These are phyloP conservation scores for Chirona hameri DNA, from an alignment of 2,888 invertebrate genomes.

Conservation along the genomic window DNA sequence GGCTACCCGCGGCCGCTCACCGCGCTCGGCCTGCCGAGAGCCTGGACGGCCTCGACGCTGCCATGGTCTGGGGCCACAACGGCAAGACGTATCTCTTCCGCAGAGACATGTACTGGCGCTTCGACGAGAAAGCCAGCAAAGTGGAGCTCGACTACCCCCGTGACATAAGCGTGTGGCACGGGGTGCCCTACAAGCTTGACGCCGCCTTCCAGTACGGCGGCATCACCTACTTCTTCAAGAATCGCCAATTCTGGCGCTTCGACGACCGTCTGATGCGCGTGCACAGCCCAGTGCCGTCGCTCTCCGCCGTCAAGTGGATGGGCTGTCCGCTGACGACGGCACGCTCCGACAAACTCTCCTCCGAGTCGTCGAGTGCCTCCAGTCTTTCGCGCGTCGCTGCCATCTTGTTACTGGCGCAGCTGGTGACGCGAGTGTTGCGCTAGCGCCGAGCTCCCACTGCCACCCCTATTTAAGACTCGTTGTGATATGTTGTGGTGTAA, in stretches of 20 bases:
- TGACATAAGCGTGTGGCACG: constrained; percentile 89
- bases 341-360: constrained; percentile 13
- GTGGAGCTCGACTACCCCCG: constrained; percentile 89
- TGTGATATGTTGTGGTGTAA: constrained; percentile 26
- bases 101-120: constrained; percentile 75
- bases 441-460: neutral
- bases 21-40: constrained; percentile 71
- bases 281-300: constrained; percentile 63
- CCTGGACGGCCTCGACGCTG: constrained; percentile 79
- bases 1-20: constrained; percentile 75
- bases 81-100: constrained; percentile 87
- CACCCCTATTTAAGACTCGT: neutral
- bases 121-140: constrained; percentile 68
- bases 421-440: neutral
- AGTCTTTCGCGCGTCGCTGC: neutral
- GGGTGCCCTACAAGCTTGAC: constrained; percentile 84
- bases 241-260: constrained; percentile 55
- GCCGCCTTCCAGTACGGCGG: constrained; percentile 85
- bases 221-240: constrained; percentile 93
- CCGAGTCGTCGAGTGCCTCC: neutral
- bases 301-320: constrained; percentile 82
- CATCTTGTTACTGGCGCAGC: neutral
- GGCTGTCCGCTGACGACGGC: constrained; percentile 57
- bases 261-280: constrained; percentile 65
- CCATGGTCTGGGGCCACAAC: constrained; percentile 92